Evolutionary conservation across 2,113 vertebrate species (phyloP), one percentile per base, ranked within the genome.

Genomic region (Ophthalmotilapia sp.): DNA sequence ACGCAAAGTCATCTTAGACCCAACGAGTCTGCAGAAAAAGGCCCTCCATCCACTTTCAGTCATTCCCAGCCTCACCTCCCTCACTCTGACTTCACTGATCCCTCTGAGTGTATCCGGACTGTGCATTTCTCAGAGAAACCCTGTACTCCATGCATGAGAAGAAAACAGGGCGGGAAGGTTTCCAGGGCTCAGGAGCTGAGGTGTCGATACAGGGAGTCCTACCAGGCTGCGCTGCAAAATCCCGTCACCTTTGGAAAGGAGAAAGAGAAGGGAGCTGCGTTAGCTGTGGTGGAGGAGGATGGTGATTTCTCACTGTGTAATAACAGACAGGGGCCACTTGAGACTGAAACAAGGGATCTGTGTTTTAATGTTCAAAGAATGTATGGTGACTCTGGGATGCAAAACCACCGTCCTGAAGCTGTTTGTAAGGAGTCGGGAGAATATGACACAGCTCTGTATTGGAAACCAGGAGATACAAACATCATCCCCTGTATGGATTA

Each of bases 131-230:
- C 96, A 62, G 96, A 97, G 82, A 96, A 96, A 14, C 95, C 96
- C 51, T 97, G 97, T 15, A 90, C 94, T 2, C 96, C 95, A 0
- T 96, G 96, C 81, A 92, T 95, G 90, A 95, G 90, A 42, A 96
- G 95, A 79, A 97, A 95, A 45, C 93, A 95, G 56, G 93, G 84
- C 2, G 92, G 70, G 21, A 93, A 73, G 53, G 93, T 95, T 10
- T 88, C 47, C 11, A 91, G 87, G 83, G 65, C 70, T 6, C 96
- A 95, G 0, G 85, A 95, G 38, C 80, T 95, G 3, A 95, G 95
- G 49, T 95, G 94, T 83, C 95, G 95, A 19, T 96, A 96, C 38
- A 96, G 94, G 0, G 96, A 97, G 38, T 97, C 97, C 9, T 97
- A 97, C 85, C 86, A 96, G 88, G 96, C 93, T 0, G 96, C 96